A percentile compares a stretch with the other conserved stretches of the same genome.
These are phyloP conservation scores for Xestoiulus laeticollis DNA, from an alignment of 2,888 invertebrate species.

Conservation along the genomic window DNA sequence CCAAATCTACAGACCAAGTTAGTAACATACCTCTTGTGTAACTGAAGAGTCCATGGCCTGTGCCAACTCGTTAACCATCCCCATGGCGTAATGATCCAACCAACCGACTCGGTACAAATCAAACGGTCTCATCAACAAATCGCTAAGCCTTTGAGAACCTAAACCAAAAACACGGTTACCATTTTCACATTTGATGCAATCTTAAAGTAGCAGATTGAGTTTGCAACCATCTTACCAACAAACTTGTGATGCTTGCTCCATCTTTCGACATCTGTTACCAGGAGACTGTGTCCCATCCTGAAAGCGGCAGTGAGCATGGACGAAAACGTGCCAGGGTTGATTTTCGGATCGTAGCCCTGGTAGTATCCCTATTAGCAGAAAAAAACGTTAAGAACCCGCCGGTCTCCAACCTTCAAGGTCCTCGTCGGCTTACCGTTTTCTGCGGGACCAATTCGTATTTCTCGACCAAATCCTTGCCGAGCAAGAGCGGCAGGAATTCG, in stretches of 20 bases:
- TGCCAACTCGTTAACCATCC: constrained; percentile 66
- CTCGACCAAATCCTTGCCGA: constrained; percentile 59
- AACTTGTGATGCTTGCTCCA: constrained; percentile 96
- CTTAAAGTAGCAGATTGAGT: background rate
- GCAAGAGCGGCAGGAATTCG: constrained; percentile 59
- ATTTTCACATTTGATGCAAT: background rate
- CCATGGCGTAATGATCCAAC: constrained; percentile 66
- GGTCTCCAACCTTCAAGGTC: too few relatives aligned
- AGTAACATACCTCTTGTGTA: constrained; percentile 62
- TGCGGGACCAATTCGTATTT: constrained; percentile 59
- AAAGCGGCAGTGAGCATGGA: constrained; percentile 62
- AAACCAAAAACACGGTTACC: constrained; percentile 46
- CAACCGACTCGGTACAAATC: constrained; percentile 67
- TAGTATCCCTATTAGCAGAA: constrained; percentile 61
- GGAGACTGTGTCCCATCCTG: constrained; percentile 61
- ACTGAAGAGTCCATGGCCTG: constrained; percentile 66
- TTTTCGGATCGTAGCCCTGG: constrained; percentile 57
- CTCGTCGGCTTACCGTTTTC: too few relatives aligned
- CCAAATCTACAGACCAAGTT: background rate
- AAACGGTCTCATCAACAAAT: constrained; percentile 66
- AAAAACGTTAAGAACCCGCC: too few relatives aligned
- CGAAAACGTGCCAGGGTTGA: constrained; percentile 60
- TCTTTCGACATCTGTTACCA: constrained; percentile 73
- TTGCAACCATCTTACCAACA: constrained; percentile 72
- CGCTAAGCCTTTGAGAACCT: constrained; percentile 65